These are phyloP conservation scores for Athene noctua DNA, from an alignment of 2,113 vertebrate species.

Conservation along the genomic window DNA sequence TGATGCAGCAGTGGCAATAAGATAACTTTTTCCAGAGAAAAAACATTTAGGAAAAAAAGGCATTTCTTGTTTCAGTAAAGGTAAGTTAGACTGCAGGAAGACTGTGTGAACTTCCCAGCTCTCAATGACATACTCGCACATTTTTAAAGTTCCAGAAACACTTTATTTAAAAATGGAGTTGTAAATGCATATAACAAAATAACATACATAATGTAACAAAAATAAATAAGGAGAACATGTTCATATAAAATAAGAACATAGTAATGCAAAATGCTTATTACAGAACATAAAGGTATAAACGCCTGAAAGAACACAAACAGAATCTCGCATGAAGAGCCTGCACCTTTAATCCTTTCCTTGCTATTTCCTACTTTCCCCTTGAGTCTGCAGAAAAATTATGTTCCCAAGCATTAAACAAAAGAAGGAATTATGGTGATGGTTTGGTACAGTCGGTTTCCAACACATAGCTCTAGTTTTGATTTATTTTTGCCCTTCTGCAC, in stretches of 20 bases:
- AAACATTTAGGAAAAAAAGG: not conserved
- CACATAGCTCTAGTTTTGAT: slow-evolving; percentile 41
- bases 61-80: not conserved
- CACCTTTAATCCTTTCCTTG: slow-evolving; percentile 72
- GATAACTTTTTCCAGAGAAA: not conserved
- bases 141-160: slow-evolving; percentile 82
- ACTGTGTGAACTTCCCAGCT: not conserved
- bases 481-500: slow-evolving; percentile 63
- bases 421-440: slow-evolving; percentile 63
- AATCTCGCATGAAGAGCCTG: slow-evolving; percentile 78
- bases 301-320: slow-evolving; percentile 73
- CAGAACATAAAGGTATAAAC: slow-evolving; percentile 79
- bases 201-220: slow-evolving; percentile 91
- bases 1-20: not conserved
- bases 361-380: slow-evolving; percentile 49
- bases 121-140: slow-evolving; percentile 17
- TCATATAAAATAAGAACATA: slow-evolving; percentile 88
- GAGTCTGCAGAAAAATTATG: slow-evolving; percentile 45
- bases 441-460: slow-evolving; percentile 46
- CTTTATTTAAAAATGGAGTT: slow-evolving; percentile 94
- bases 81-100: not conserved
- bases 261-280: slow-evolving; percentile 82
- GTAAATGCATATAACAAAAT: slow-evolving; percentile 89
- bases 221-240: slow-evolving; percentile 91
- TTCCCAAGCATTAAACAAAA: slow-evolving; percentile 67